These are phyloP conservation scores for Diorhabda elongata DNA, from an alignment of 1,140 invertebrate genomes.

Conservation along the genomic window DNA sequence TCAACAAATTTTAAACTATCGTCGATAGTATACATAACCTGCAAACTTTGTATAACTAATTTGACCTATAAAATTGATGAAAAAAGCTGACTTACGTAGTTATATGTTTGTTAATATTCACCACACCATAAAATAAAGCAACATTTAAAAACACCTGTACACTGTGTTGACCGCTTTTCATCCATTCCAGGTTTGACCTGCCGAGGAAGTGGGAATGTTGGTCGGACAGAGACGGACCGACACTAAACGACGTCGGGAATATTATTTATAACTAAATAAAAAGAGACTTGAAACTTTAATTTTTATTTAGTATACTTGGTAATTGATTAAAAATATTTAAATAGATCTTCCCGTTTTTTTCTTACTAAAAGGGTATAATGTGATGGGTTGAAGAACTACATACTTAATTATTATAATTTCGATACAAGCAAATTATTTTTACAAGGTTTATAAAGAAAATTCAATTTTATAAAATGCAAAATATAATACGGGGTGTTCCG, in stretches of 20 bases:
- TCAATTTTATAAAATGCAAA: no score
- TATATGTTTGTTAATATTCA: constrained; percentile 26
- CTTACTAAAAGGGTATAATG: no score
- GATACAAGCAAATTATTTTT: no score
- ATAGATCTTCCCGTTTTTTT: no score
- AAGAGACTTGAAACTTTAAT: no score
- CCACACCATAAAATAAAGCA: constrained; percentile 36
- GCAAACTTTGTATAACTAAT: constrained; percentile 18
- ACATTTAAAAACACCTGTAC: constrained; percentile 47
- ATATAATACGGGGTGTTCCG: no score
- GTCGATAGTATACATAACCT: constrained; percentile 33
- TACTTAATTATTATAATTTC: no score
- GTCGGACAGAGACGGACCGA: constrained; percentile 32
- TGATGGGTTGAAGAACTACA: no score
- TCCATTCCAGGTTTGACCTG: constrained; percentile 47
- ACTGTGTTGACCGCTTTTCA: constrained; percentile 47
- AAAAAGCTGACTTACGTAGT: constrained; percentile 27
- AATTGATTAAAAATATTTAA: no score
- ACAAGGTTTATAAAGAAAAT: no score
- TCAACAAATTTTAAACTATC: constrained; percentile 39
- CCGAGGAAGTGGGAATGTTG: constrained; percentile 45
- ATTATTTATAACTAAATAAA: no score
- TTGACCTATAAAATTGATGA: constrained; percentile 18
- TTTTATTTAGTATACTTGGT: no score
- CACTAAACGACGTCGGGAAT: constrained; percentile 4